Conservation (phyloP, 2,113 vertebrate genomes). For the Pithys albifrons region DNA sequence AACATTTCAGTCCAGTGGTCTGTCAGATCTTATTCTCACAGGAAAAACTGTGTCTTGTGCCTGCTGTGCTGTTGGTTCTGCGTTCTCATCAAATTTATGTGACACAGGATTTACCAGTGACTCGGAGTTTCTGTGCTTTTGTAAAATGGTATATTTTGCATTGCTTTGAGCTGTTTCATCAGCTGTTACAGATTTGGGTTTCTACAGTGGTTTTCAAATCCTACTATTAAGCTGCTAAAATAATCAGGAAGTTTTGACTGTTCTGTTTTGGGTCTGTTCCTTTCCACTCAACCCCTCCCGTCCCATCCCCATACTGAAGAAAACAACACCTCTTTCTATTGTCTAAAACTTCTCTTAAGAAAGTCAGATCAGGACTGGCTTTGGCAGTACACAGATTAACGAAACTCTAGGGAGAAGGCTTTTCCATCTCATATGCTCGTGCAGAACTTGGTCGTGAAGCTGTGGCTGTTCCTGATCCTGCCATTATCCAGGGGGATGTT, state of each 20-base stretch:
- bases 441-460: neutral
- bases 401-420: neutral
- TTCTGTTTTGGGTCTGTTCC: neutral
- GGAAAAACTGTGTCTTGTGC: neutral
- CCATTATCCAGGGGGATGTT: rapidly evolving
- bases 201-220: neutral
- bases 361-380: neutral
- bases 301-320: neutral
- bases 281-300: rapidly evolving
- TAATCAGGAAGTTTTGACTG: neutral
- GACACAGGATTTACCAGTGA: neutral
- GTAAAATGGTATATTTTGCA: neutral
- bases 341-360: neutral
- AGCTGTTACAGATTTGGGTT: rapidly evolving
- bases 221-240: neutral
- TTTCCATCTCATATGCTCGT: rapidly evolving
- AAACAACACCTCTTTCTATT: neutral
- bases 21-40: neutral
- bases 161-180: neutral
- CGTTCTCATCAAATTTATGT: neutral
- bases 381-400: neutral
- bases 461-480: neutral
- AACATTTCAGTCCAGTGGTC: neutral
- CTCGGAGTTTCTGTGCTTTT: rapidly evolving
- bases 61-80: neutral